phyloP scores from a whole-genome alignment of 2,888 invertebrate genomes.

The Abrostola tripartita region DNA sequence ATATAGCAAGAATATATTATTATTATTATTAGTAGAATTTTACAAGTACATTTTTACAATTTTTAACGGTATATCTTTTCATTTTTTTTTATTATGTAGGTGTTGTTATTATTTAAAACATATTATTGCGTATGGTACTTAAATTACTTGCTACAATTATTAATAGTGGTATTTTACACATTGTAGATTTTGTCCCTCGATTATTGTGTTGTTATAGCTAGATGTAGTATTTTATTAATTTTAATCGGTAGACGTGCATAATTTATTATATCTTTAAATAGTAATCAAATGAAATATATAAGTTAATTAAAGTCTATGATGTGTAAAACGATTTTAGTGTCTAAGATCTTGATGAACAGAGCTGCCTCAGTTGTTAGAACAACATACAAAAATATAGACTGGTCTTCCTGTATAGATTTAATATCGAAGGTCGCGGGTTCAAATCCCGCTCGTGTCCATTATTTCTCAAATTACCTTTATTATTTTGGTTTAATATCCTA shows the following conservation, averaged over 20 bases:
- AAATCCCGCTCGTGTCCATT: too few species aligned
- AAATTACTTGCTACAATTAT: conserved; percentile 21
- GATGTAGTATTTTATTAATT: background rate
- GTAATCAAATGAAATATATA: background rate
- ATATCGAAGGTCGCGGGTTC: background rate
- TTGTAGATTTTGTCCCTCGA: conserved; percentile 31
- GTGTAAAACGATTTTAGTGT: conserved; percentile 17
- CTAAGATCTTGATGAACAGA: conserved; percentile 40
- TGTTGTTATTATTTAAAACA: conserved; percentile 42
- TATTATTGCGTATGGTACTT: conserved; percentile 44
- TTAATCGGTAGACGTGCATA: conserved; percentile 2
- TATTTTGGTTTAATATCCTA: too few species aligned
- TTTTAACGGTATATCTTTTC: conserved; percentile 32
- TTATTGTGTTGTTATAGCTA: background rate
- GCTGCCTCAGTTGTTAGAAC: conserved; percentile 44
- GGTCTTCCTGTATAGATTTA: conserved; percentile 27
- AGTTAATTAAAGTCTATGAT: background rate
- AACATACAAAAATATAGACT: conserved; percentile 5
- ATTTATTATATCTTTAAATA: background rate
- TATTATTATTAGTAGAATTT: conserved; percentile 14
- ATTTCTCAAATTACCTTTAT: too few species aligned
- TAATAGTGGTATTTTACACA: conserved; percentile 9
- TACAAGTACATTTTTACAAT: conserved; percentile 29
- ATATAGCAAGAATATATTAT: conserved; percentile 8
- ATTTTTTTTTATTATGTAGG: conserved; percentile 7